Conservation (phyloP, 2,797 vertebrate species). For the Sebastes hubbsi region DNA sequence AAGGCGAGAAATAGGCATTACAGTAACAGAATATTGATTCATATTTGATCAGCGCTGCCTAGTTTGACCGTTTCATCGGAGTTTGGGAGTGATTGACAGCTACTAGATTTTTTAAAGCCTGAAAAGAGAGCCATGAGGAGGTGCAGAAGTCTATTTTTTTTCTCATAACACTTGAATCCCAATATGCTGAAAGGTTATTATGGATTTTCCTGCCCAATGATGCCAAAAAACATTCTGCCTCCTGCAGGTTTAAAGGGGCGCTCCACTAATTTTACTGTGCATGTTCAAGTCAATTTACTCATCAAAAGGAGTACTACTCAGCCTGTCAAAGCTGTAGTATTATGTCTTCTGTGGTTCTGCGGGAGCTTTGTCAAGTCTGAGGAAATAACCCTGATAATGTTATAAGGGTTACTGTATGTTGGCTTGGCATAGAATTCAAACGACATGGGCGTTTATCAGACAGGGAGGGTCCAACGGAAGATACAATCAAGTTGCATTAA, state of each 20-base stretch:
- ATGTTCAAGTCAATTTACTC: background rate
- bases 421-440: background rate
- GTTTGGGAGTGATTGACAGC: too few species aligned
- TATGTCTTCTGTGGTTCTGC: background rate
- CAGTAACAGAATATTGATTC: too few species aligned
- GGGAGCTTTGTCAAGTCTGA: background rate
- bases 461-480: background rate
- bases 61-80: too few species aligned
- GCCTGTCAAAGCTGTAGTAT: background rate
- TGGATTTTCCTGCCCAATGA: too few species aligned
- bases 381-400: background rate
- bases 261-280: background rate
- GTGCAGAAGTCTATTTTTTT: rapidly evolving
- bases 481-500: background rate
- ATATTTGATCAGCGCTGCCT: too few species aligned
- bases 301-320: background rate
- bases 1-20: too few species aligned
- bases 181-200: too few species aligned
- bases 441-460: background rate
- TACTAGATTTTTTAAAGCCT: too few species aligned
- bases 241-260: rapidly evolving
- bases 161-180: too few species aligned
- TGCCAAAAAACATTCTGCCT: too few species aligned
- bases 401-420: background rate
- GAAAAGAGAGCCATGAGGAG: too few species aligned